Conservation (phyloP, 2,888 invertebrate genomes). For the Machimus rusticus region DNA sequence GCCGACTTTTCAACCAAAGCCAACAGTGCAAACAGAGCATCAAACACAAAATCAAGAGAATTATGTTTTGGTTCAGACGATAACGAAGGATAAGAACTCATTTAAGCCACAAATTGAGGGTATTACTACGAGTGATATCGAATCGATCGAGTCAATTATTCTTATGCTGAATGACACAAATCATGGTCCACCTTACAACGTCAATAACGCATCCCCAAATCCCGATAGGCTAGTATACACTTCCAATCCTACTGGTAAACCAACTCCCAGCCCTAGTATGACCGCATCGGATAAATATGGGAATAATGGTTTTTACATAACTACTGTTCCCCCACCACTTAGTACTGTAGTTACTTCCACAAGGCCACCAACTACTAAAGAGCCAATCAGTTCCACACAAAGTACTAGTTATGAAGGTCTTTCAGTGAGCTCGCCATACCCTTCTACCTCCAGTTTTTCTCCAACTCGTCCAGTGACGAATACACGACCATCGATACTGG, state of each 20-base stretch:
- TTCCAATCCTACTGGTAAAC: slow-evolving; percentile 42
- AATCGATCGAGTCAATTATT: slow-evolving; percentile 69
- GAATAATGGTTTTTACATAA: slow-evolving; percentile 50
- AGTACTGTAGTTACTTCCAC: slow-evolving; percentile 35
- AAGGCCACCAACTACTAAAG: slow-evolving; percentile 50
- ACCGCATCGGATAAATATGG: slow-evolving; percentile 44
- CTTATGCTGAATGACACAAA: slow-evolving; percentile 69
- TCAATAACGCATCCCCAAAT: slow-evolving; percentile 42
- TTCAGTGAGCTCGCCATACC: slow-evolving; percentile 12
- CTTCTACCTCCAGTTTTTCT: slow-evolving; percentile 22
- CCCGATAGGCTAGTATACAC: neutral
- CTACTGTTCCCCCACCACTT: slow-evolving; percentile 55
- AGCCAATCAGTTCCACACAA: slow-evolving; percentile 57
- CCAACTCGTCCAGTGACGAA: slow-evolving; percentile 56
- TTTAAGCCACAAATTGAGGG: slow-evolving; percentile 52
- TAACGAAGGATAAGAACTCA: slow-evolving; percentile 50
- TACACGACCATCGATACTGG: slow-evolving; percentile 49
- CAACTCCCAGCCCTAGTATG: slow-evolving; percentile 28
- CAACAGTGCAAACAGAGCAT: slow-evolving; percentile 54
- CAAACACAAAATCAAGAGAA: slow-evolving; percentile 67
- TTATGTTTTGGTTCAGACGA: slow-evolving; percentile 56
- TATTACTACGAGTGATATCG: slow-evolving; percentile 58
- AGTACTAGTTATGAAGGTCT: slow-evolving; percentile 58
- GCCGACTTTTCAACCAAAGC: slow-evolving; percentile 68
- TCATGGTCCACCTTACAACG: slow-evolving; percentile 59